Evolutionary conservation across 2,888 invertebrate genomes (phyloP).

Genomic region (Aspidiotus destructor): DNA sequence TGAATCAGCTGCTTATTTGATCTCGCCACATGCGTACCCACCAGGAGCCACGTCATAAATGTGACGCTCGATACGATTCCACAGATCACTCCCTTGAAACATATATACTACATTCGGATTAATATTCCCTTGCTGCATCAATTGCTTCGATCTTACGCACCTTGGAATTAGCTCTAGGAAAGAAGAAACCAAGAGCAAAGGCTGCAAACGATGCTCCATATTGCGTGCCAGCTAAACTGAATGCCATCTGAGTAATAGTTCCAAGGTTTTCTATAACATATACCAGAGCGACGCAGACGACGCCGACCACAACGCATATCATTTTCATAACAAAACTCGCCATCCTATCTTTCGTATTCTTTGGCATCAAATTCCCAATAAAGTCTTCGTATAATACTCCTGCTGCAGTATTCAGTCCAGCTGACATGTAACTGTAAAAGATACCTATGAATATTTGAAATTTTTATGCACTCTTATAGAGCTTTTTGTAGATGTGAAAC

Average conservation of each 20-base stretch:
- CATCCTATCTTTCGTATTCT: slow-evolving; percentile 53
- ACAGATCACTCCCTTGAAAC: too few relatives aligned
- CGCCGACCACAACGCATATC: slow-evolving; percentile 56
- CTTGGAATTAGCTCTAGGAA: slow-evolving; percentile 39
- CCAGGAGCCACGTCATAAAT: too few relatives aligned
- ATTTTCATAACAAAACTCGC: slow-evolving; percentile 58
- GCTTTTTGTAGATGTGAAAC: too few relatives aligned
- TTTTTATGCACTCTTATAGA: neutral
- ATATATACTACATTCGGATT: too few relatives aligned
- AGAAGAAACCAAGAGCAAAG: slow-evolving; percentile 39
- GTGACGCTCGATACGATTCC: too few relatives aligned
- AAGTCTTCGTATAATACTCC: slow-evolving; percentile 71
- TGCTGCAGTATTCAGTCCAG: slow-evolving; percentile 69
- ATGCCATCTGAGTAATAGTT: slow-evolving; percentile 46
- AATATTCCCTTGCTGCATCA: too few relatives aligned
- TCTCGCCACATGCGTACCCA: too few relatives aligned
- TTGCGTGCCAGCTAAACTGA: slow-evolving; percentile 38
- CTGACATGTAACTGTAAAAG: slow-evolving; percentile 60
- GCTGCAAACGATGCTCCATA: slow-evolving; percentile 39
- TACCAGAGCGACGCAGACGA: slow-evolving; percentile 56
- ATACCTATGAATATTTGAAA: neutral
- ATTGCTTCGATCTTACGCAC: slow-evolving; percentile 31
- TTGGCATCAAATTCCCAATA: slow-evolving; percentile 55
- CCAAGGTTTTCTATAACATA: slow-evolving; percentile 63
- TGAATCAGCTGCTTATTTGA: too few relatives aligned